phyloP scores from a whole-genome alignment of 2,797 vertebrate genomes.

The Emys orbicularis region DNA sequence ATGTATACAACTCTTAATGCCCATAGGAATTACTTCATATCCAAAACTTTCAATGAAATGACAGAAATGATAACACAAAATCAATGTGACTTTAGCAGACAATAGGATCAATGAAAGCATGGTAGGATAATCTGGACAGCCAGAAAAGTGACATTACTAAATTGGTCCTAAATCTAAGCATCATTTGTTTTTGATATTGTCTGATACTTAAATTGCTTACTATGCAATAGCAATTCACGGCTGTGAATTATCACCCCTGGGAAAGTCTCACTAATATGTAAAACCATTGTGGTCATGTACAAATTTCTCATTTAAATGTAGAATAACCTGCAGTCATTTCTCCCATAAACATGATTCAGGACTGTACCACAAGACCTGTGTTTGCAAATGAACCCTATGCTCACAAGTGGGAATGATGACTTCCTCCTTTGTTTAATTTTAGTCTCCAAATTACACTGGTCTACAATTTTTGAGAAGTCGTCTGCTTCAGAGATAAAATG shows the following conservation, averaged over 20 bases:
- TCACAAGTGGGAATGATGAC: not conserved
- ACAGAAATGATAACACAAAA: not conserved
- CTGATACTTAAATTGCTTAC: not conserved
- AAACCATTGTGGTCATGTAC: not conserved
- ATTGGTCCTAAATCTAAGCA: not conserved
- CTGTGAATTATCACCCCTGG: not conserved
- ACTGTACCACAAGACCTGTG: not conserved
- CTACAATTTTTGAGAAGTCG: too few relatives aligned
- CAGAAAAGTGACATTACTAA: slow-evolving; percentile 21
- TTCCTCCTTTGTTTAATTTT: slow-evolving; percentile 59
- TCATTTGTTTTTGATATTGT: not conserved
- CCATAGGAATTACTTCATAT: not conserved
- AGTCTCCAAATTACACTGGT: not conserved
- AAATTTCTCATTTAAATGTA: slow-evolving; percentile 3
- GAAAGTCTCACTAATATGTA: not conserved
- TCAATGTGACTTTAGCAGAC: not conserved
- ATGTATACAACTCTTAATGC: not conserved
- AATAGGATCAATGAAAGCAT: not conserved
- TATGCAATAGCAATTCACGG: slow-evolving; percentile 24
- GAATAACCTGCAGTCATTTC: not conserved
- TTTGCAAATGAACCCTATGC: not conserved
- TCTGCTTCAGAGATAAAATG: too few relatives aligned
- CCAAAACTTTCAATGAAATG: not conserved
- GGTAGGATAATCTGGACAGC: not conserved
- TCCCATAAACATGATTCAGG: not conserved